A percentile compares a stretch with the other conserved stretches of the same genome.
Evolutionary conservation across 2,888 invertebrate species (phyloP).

Genomic region (Brachyptera putata): DNA sequence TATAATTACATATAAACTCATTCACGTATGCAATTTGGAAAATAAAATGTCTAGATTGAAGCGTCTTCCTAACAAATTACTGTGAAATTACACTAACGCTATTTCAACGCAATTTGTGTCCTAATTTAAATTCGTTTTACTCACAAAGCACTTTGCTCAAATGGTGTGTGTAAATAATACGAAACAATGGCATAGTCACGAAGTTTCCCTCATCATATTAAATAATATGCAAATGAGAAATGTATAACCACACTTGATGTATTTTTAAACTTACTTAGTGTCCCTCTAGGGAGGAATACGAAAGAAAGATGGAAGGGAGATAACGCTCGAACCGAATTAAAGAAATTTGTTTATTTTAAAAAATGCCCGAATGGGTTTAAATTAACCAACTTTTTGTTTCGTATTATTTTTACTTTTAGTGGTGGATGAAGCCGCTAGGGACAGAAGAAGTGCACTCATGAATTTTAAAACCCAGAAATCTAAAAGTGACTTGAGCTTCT

Average conservation of each 20-base stretch:
- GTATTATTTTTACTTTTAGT: slow-evolving; percentile 5
- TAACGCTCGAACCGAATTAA: slow-evolving; percentile 14
- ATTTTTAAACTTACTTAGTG: slow-evolving; percentile 5
- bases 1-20: too few species aligned
- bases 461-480: neutral
- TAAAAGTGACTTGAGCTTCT: too few species aligned
- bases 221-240: slow-evolving; percentile 12
- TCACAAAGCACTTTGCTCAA: too few species aligned
- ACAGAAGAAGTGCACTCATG: neutral
- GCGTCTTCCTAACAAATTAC: too few species aligned
- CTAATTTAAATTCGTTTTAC: too few species aligned
- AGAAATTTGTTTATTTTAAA: slow-evolving; percentile 19
- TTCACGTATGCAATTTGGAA: too few species aligned
- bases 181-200: too few species aligned
- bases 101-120: too few species aligned
- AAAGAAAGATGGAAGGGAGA: slow-evolving; percentile 6
- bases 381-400: neutral
- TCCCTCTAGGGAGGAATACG: neutral
- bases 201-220: slow-evolving; percentile 5
- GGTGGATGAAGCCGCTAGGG: too few species aligned
- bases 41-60: too few species aligned
- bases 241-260: neutral
- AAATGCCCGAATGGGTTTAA: neutral
- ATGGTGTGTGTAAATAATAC: too few species aligned
- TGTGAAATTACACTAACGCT: too few species aligned